Evolutionary conservation across 2,888 invertebrate genomes (phyloP), one percentile per base, ranked within the genome.

Genomic region (Tetragonisca angustula): DNA sequence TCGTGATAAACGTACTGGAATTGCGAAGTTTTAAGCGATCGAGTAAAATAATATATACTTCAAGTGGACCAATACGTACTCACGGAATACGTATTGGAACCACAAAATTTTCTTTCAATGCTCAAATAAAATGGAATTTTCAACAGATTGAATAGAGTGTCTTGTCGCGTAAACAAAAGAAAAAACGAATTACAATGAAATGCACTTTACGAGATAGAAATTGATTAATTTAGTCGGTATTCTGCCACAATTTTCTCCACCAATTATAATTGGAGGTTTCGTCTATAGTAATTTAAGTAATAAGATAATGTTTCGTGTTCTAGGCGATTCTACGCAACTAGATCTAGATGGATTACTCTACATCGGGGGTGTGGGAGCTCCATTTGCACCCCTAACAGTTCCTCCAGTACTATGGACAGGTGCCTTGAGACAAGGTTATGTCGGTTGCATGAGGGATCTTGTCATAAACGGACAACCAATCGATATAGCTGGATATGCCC

Each of bases 361-460:
- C 94, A 96, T 99, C 50, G 99, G 99, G 0, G 98, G 98, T 3
- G 95, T 98, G 21, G 98, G 98, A 0, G 96, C 97, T 0, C 96
- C 97, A 52, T 97, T 97, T 93, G 96, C 97, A 2, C 97, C 97
- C 43, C 96, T 97, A 13, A 96, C 97, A 65, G 96, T 98, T 74
- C 98, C 99, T 0, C 96, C 98, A 2, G 97, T 97, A 27, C 95
- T 99, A 82, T 99, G 99, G 99, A 98, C 98, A 0, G 98, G 97
- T 0, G 97, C 97, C 13, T 95, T 99, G 76, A 96, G 98, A 80
- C 97, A 98, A 92, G 99, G 99, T 36, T 99, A 98, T 94, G 98
- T 99, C 13, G 99, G 99, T 3, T 99, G 99, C 94, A 96, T 99
- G 92, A 96, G 98, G 88, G 98, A 99, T 94, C 95, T 99, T 91